Conservation (phyloP, 2,113 vertebrate species). For the Grus americana region DNA sequence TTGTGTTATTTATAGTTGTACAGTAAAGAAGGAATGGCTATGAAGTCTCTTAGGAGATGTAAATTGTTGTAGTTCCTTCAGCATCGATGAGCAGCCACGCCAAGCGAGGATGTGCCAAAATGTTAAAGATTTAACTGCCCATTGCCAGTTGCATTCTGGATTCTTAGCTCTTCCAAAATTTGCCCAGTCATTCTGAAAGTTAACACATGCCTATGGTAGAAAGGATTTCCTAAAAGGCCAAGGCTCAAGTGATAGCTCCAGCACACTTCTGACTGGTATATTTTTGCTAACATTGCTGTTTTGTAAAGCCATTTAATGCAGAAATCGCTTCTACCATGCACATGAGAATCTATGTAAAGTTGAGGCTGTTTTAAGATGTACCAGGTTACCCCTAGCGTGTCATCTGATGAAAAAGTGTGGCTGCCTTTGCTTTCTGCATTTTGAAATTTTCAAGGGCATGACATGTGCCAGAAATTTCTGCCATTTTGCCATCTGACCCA, state of each 20-base stretch:
- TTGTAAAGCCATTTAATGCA: neutral
- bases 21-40: neutral
- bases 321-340: neutral
- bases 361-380: neutral
- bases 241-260: neutral
- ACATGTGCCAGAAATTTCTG: neutral
- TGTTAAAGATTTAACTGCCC: neutral
- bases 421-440: neutral
- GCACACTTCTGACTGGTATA: neutral
- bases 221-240: neutral
- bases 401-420: neutral
- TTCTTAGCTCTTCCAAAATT: neutral
- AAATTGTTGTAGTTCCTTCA: neutral
- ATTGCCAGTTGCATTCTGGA: neutral
- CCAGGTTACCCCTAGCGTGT: neutral
- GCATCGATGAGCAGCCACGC: neutral
- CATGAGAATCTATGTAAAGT: neutral
- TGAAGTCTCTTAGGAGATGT: neutral
- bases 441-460: neutral
- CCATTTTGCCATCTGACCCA: neutral
- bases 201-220: neutral
- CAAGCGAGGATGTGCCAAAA: neutral
- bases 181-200: accelerated
- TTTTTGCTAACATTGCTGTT: neutral
- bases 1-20: neutral